Conservation (phyloP, 30 jellyfish, hydroid and myxozoan genomes). For the Nemopilema nomurai region DNA sequence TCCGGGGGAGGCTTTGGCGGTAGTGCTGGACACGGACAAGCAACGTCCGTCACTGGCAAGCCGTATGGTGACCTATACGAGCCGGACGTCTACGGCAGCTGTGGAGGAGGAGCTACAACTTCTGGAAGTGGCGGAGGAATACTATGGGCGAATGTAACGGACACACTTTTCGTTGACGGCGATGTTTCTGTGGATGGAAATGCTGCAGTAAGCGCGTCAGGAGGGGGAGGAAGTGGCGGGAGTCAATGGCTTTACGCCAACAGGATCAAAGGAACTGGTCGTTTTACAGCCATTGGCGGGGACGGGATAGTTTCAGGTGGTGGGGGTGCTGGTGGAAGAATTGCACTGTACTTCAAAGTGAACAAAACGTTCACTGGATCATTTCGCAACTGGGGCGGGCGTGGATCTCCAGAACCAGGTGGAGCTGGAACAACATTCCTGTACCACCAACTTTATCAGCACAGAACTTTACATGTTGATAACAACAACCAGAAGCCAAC, state of each 20-base stretch:
- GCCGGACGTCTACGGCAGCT: conserved; percentile 58
- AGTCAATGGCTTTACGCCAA: conserved; percentile 68
- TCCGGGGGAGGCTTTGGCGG: conserved; percentile 77
- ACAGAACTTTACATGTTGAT: conserved; percentile 52
- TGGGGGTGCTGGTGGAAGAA: conserved; percentile 72
- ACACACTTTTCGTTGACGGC: conserved; percentile 52
- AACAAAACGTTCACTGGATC: conserved; percentile 57
- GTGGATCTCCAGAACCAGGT: conserved; percentile 60
- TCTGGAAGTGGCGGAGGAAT: conserved; percentile 78
- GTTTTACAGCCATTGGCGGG: conserved; percentile 53
- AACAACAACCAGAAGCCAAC: conserved; percentile 53
- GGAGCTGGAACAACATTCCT: conserved; percentile 69
- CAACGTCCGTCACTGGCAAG: conserved; percentile 33
- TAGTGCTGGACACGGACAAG: conserved; percentile 63
- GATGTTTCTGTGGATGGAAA: conserved; percentile 42
- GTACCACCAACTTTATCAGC: conserved; percentile 53
- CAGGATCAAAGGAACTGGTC: conserved; percentile 60
- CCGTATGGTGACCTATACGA: conserved; percentile 69
- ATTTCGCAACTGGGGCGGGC: conserved; percentile 59
- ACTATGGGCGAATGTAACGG: conserved; percentile 62
- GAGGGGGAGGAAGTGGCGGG: conserved; percentile 79
- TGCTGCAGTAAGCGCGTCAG: conserved; percentile 27
- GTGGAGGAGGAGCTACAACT: conserved; percentile 66
- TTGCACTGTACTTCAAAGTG: conserved; percentile 56
- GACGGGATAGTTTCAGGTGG: conserved; percentile 58